Conservation (phyloP, 2,113 vertebrate species). For the Uropsilus gracilis region DNA sequence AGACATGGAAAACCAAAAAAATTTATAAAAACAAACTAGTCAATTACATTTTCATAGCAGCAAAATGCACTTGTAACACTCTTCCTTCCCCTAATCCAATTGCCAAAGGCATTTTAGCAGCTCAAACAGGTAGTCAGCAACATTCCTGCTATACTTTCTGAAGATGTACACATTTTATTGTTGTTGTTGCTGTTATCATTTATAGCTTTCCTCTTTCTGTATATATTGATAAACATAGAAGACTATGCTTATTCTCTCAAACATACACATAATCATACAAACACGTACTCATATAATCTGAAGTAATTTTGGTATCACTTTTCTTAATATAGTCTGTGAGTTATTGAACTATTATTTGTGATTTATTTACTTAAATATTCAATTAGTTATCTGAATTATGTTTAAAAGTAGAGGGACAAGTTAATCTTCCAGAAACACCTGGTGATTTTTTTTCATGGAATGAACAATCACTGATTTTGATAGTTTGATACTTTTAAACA, state of each 20-base stretch:
- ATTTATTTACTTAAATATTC: conserved; percentile 13
- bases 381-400: neutral
- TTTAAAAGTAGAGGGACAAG: conserved; percentile 20
- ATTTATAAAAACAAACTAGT: conserved; percentile 66
- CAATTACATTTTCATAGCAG: conserved; percentile 79
- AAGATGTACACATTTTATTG: neutral
- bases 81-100: conserved; percentile 75
- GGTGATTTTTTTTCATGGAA: conserved; percentile 28
- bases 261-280: neutral
- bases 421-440: conserved; percentile 26
- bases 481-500: conserved; percentile 58
- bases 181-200: neutral
- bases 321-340: neutral
- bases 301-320: neutral
- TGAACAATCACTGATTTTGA: conserved; percentile 27
- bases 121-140: conserved; percentile 38
- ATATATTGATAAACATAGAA: neutral
- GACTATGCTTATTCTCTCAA: neutral
- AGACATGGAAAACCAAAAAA: conserved; percentile 59
- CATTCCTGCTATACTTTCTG: conserved; percentile 43
- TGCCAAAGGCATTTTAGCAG: conserved; percentile 65
- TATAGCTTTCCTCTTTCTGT: neutral
- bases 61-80: conserved; percentile 71
- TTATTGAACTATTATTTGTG: neutral
- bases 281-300: neutral